Base-by-base conservation (phyloP, 2,888 invertebrate species). In the Sinopyrophorus schimmeli region DNA sequence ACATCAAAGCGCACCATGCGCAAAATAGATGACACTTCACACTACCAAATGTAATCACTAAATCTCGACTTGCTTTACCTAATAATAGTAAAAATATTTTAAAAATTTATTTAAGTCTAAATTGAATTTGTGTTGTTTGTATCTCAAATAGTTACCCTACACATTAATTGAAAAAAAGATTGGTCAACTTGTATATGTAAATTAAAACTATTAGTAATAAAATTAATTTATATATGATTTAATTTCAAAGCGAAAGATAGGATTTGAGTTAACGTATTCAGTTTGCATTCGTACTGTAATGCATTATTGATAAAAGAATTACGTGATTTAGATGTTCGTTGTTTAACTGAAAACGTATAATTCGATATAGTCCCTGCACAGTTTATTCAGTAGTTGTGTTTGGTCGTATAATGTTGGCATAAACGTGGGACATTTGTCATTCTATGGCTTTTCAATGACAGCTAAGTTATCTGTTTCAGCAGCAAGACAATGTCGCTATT, bases 351-450 rank as follows among this genome's bases (percentile, higher is more conserved):
- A 27, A 43, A 35, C 34, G 59, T 62, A 57, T 58, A 62, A 59
- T 57, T 60, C 54, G 56, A 57, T 55, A 54, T 58, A 30, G 16
- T 27, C 28, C 6, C 20, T 40, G 17, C 24, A 34, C 11, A 39
- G 53, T 49, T 55, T 55, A 49, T 52, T 53, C 47, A 43, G 37
- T 32, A 48, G 52, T 54, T 51, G 48, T 55, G 40, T 46, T 34
- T 51, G 47, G 30, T 51, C 42, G 31, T 46, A 47, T 64, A 62
- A 64, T 65, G 56, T 61, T 53, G 55, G 61, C 62, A 67, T 63
- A 65, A 66, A 64, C 60, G 64, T 54, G 54, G 44, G 57, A 53
- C 65, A 65, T 67, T 65, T 65, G 62, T 66, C 65, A 65, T 65
- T 57, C 59, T 58, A 62, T 58, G 62, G 66, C 59, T 61, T 62